Conservation (phyloP, 2,888 invertebrate genomes). For the Drosophila helvetica region DNA sequence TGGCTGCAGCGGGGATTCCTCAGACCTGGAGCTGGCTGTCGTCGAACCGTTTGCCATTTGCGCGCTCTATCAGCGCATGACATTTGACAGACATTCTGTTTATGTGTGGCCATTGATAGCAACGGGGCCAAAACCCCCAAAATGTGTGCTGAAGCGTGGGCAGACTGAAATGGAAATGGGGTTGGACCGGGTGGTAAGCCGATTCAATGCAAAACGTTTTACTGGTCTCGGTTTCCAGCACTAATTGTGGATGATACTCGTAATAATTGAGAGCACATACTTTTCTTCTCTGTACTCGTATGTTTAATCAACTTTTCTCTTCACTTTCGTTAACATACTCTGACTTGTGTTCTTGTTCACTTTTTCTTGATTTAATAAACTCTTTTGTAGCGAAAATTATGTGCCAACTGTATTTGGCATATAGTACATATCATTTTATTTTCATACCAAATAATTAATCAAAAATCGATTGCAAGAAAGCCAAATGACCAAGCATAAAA, state of each 20-base stretch:
- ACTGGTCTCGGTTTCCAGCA: constrained; percentile 16
- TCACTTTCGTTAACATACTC: constrained; percentile 35
- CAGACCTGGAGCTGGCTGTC: constrained; percentile 23
- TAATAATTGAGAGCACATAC: constrained; percentile 8
- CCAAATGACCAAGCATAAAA: constrained; percentile 33
- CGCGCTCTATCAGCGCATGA: constrained; percentile 75
- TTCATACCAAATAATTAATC: constrained; percentile 23
- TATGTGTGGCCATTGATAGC: constrained; percentile 62
- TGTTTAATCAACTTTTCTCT: constrained; percentile 27
- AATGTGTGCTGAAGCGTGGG: constrained; percentile 57
- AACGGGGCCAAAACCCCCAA: constrained; percentile 30
- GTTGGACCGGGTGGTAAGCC: constrained; percentile 11
- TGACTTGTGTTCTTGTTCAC: constrained; percentile 9
- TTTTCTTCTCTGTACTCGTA: constrained; percentile 12
- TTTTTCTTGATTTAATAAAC: constrained; percentile 10
- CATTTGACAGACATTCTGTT: constrained; percentile 64
- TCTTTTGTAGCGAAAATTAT: neutral
- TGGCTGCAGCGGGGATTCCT: constrained; percentile 58
- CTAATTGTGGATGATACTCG: constrained; percentile 37
- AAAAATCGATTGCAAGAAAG: constrained; percentile 36
- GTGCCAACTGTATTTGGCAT: constrained; percentile 17
- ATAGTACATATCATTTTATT: constrained; percentile 30
- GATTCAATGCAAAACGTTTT: constrained; percentile 42
- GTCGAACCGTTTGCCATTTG: constrained; percentile 70
- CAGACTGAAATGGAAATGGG: constrained; percentile 44